Evolutionary conservation across 1,140 invertebrate species (phyloP).

Genomic region (Drosophila albomicans): DNA sequence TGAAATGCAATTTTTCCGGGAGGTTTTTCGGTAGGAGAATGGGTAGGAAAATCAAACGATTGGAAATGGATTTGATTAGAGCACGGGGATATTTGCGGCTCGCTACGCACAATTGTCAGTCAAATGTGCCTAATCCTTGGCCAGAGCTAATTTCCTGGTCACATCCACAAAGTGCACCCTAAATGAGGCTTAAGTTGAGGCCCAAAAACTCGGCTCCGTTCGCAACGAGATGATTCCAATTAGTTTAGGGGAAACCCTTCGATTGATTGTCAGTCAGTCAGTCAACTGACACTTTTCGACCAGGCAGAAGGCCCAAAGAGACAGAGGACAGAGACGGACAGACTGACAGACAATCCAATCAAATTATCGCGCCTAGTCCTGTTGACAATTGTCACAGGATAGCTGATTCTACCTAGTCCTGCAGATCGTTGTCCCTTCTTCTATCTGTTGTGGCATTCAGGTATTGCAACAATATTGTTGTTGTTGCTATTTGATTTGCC

Average conservation of each 20-base stretch:
- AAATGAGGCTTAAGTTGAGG: conserved; percentile 85
- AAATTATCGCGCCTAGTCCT: conserved; percentile 83
- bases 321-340: neutral
- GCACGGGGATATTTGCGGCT: conserved; percentile 7
- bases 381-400: conserved; percentile 70
- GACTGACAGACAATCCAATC: conserved; percentile 81
- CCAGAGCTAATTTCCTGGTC: conserved; percentile 73
- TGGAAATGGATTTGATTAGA: conserved; percentile 84
- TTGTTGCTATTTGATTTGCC: conserved; percentile 43
- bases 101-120: conserved; percentile 74
- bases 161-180: conserved; percentile 83
- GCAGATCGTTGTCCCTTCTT: neutral
- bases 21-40: conserved; percentile 43
- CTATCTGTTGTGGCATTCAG: conserved; percentile 41
- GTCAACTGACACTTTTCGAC: conserved; percentile 73
- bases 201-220: neutral
- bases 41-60: conserved; percentile 75
- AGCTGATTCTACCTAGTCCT: conserved; percentile 24
- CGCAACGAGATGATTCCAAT: conserved; percentile 80
- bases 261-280: conserved; percentile 70
- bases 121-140: conserved; percentile 79
- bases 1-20: conserved; percentile 39
- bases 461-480: conserved; percentile 64
- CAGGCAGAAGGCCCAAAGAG: neutral
- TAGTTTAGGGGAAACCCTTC: conserved; percentile 73